phyloP scores from a whole-genome alignment of 2,888 invertebrate genomes.

The Agrotis segetum region DNA sequence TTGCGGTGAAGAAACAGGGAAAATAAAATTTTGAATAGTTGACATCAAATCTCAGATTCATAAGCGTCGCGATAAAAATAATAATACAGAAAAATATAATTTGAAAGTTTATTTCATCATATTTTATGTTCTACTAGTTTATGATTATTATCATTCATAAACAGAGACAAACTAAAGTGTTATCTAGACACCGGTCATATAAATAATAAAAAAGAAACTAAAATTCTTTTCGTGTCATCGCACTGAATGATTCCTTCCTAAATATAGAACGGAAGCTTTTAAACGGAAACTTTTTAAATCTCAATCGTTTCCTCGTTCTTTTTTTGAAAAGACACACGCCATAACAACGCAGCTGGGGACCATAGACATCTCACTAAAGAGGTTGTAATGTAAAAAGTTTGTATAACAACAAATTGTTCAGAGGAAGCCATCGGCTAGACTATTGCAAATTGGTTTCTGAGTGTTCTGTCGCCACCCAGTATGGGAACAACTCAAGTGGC shows the following conservation, averaged over 20 bases:
- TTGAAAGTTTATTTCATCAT: not conserved
- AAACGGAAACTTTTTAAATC: constrained; percentile 72
- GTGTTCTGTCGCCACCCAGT: constrained; percentile 90
- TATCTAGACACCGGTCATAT: constrained; percentile 18
- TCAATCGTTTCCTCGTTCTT: constrained; percentile 73
- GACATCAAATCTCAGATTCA: not conserved
- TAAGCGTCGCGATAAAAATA: not conserved
- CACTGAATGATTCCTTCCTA: constrained; percentile 65
- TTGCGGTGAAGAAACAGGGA: no score
- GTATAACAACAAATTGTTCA: constrained; percentile 67
- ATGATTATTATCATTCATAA: constrained; percentile 40
- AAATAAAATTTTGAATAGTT: no score
- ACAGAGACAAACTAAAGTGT: constrained; percentile 30
- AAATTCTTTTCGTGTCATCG: constrained; percentile 60
- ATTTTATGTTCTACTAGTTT: constrained; percentile 24
- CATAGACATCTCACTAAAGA: constrained; percentile 68
- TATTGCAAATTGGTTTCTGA: constrained; percentile 87
- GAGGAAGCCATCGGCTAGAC: constrained; percentile 86
- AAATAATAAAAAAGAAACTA: constrained; percentile 50
- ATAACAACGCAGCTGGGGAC: constrained; percentile 78
- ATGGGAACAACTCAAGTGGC: constrained; percentile 83
- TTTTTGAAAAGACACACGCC: constrained; percentile 82
- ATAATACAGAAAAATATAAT: not conserved
- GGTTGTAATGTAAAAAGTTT: constrained; percentile 70
- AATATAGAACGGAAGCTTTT: constrained; percentile 63